These are phyloP conservation scores for Sphenodon punctatus DNA, from an alignment of 2,797 vertebrate species.

Conservation along the genomic window DNA sequence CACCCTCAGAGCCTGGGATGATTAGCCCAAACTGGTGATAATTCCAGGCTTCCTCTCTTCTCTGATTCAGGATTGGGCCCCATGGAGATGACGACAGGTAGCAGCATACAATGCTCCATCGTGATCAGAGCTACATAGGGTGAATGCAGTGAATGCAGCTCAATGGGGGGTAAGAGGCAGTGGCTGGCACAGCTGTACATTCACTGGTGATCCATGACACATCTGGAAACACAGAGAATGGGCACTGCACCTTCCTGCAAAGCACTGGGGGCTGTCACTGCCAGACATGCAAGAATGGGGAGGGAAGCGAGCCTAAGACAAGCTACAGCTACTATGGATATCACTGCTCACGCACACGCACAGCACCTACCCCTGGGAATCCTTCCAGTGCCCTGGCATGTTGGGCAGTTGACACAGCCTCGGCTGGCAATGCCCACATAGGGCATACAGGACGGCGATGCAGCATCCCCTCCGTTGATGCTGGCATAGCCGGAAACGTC, in stretches of 20 bases:
- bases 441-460: background rate
- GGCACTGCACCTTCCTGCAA: too few relatives aligned
- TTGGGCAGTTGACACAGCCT: conserved; percentile 78
- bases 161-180: background rate
- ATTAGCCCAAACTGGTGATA: background rate
- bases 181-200: too few relatives aligned
- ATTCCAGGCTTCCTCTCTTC: background rate
- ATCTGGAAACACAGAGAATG: too few relatives aligned
- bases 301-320: too few relatives aligned
- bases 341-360: background rate
- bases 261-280: too few relatives aligned
- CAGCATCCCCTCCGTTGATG: conserved; percentile 14
- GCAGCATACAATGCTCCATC: background rate
- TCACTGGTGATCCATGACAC: too few relatives aligned
- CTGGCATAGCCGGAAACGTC: conserved; percentile 67
- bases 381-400: conserved; percentile 84
- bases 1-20: background rate
- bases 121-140: background rate
- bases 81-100: background rate
- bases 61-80: background rate
- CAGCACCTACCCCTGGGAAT: conserved; percentile 81
- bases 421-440: background rate
- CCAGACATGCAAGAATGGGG: too few relatives aligned
- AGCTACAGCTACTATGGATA: too few relatives aligned
- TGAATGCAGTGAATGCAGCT: too few relatives aligned